A percentile compares a stretch with the other conserved stretches of the same genome.
phyloP scores from a whole-genome alignment of 2,113 vertebrate species.

The Eupsittula cactorum region DNA sequence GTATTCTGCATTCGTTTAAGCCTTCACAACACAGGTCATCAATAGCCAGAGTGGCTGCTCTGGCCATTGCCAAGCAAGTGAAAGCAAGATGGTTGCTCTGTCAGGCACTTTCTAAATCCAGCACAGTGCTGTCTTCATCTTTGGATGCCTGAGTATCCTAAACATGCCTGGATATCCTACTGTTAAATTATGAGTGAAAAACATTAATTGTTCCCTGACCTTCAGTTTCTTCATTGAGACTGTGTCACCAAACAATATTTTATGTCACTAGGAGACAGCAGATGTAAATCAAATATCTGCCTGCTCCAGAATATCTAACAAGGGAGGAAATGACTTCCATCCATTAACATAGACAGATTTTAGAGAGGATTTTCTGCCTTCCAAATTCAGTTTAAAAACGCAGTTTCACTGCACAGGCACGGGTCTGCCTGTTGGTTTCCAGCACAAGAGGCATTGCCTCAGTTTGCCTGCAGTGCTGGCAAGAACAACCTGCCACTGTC shows the following conservation, averaged over 20 bases:
- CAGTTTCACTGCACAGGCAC: background rate
- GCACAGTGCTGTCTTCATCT: background rate
- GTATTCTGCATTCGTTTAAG: background rate
- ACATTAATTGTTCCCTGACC: constrained; percentile 18
- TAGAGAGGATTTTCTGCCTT: background rate
- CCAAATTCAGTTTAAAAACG: background rate
- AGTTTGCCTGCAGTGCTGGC: background rate
- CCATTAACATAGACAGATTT: background rate
- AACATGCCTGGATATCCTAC: background rate
- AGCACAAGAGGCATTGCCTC: background rate
- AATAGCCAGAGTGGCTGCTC: background rate
- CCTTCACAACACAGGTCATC: background rate
- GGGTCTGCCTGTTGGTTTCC: background rate
- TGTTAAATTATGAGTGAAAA: background rate
- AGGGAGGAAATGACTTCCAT: constrained; percentile 22
- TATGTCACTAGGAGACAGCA: constrained; percentile 8
- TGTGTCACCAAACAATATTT: constrained; percentile 20
- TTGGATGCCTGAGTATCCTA: background rate
- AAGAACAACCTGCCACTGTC: background rate
- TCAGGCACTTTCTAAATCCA: background rate
- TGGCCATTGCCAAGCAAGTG: background rate
- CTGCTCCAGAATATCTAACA: background rate
- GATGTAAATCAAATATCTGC: constrained; percentile 5
- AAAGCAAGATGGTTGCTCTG: background rate
- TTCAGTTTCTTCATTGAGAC: background rate